Evolutionary conservation across 30 jellyfish, hydroid and myxozoan genomes (phyloP), one percentile per base, ranked within the genome.

Genomic region (Phacellophora camtschatica): DNA sequence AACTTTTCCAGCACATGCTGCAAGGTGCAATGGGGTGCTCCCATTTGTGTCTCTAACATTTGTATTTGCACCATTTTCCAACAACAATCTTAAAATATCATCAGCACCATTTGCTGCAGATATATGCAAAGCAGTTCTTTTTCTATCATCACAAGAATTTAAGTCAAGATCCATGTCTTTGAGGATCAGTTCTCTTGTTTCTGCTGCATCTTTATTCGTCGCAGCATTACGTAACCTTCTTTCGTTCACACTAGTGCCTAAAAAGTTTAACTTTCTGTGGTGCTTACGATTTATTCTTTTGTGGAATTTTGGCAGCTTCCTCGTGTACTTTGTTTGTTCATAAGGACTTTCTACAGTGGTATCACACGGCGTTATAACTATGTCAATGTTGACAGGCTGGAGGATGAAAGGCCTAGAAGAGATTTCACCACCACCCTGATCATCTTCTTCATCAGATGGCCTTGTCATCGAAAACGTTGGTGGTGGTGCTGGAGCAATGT

Each of bases 31-130:
- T 18, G 97, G 97, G 1, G 97, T 66, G 63, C 81, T 88, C 28
- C 95, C 97, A 57, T 82, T 88, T n/a, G 65, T 39, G 71, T 88
- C 97, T 74, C 46, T 74, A 2, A 66, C 87, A 53, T 81, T 74
- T 4, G 97, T 95, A 55, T 66, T 46, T 20, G 97, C 97, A 1
- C 95, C 97, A 49, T 88, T 62, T 69, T 88, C 86, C 63, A 88
- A 56, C 62, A 88, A 78, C 66, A 70, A 19, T 46, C 76, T 58
- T 25, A 88, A 89, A 35, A 88, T 41, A 10, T 88, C 85, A 8
- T 88, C 90, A 4, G 86, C 48, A 25, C 97, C 97, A 45, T 75
- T 88, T 3, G 97, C 90, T 34, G 91, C 90, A 64, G 90, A 36
- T 6, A 88, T 46, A 39, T 88, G 97, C 53, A 88, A 50, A 39